A percentile compares a stretch with the other conserved stretches of the same genome.
Evolutionary conservation across 2,888 invertebrate species (phyloP).

Genomic region (Lucinisca nassula): DNA sequence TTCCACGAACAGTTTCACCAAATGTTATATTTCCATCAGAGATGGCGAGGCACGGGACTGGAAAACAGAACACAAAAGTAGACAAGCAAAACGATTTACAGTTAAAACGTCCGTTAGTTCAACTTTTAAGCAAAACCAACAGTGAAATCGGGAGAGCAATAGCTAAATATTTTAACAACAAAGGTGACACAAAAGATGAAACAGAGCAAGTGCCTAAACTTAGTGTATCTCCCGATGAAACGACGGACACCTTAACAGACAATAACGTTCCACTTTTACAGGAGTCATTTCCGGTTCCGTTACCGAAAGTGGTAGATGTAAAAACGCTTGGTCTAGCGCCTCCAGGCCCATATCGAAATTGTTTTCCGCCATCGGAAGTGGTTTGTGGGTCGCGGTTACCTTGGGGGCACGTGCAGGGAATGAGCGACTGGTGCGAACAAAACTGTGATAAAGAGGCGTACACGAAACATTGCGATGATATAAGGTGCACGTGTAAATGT

Average conservation of each 20-base stretch:
- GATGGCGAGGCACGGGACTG: not conserved
- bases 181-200: not conserved
- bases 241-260: not conserved
- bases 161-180: not conserved
- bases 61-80: not conserved
- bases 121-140: not conserved
- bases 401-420: conserved; percentile 56
- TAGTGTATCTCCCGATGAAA: not conserved
- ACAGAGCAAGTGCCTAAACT: not conserved
- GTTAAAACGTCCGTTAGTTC: not conserved
- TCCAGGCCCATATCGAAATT: conserved; percentile 58
- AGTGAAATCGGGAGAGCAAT: not conserved
- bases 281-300: not conserved
- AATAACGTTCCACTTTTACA: not conserved
- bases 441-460: conserved; percentile 61
- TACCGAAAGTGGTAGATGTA: not conserved
- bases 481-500: conserved; percentile 56
- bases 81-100: not conserved
- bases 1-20: not conserved
- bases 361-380: conserved; percentile 48
- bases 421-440: conserved; percentile 51
- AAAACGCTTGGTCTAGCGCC: not conserved
- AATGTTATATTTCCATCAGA: not conserved
- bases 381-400: conserved; percentile 48
- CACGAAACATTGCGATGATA: conserved; percentile 62